A percentile compares a stretch with the other conserved stretches of the same genome.
Evolutionary conservation across 2,113 vertebrate genomes (phyloP).

Genomic region (Halichoeres trimaculatus): DNA sequence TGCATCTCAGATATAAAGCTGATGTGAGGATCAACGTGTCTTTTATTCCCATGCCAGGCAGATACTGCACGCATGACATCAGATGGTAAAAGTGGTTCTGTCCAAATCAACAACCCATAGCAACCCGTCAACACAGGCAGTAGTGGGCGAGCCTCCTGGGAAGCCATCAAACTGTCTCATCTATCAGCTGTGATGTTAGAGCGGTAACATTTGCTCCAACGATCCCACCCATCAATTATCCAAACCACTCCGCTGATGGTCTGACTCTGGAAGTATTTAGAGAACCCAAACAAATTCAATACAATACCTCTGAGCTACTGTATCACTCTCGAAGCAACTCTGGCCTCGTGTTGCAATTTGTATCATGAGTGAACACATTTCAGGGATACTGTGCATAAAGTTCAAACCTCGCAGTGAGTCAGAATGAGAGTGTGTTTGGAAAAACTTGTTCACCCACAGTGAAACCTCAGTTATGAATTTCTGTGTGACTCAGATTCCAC

Average conservation of each 20-base stretch:
- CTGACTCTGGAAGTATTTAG: conserved; percentile 21
- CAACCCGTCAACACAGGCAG: conserved; percentile 70
- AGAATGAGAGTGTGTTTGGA: conserved; percentile 27
- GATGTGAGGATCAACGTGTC: conserved; percentile 11
- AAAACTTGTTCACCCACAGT: conserved; percentile 43
- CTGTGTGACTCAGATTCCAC: conserved; percentile 41
- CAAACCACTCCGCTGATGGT: conserved; percentile 16
- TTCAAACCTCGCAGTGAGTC: conserved; percentile 40
- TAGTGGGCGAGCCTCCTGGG: conserved; percentile 48
- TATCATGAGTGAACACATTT: not conserved
- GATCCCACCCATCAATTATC: conserved; percentile 50
- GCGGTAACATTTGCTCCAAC: conserved; percentile 34
- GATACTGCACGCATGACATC: conserved; percentile 70
- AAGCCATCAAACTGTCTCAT: conserved; percentile 38
- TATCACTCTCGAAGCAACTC: too few species aligned
- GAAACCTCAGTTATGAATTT: conserved; percentile 31
- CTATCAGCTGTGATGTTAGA: conserved; percentile 30
- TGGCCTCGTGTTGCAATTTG: conserved; percentile 3
- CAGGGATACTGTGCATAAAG: not conserved
- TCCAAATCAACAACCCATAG: conserved; percentile 66
- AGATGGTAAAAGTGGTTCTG: conserved; percentile 62
- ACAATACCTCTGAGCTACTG: not conserved
- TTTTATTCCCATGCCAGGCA: conserved; percentile 58
- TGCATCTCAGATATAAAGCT: conserved; percentile 13
- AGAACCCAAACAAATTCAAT: not conserved